Percentiles rank a stretch among this genome's conserved stretches.
phyloP scores from a whole-genome alignment of 1,140 invertebrate genomes.

The Camponotus vicinus region DNA sequence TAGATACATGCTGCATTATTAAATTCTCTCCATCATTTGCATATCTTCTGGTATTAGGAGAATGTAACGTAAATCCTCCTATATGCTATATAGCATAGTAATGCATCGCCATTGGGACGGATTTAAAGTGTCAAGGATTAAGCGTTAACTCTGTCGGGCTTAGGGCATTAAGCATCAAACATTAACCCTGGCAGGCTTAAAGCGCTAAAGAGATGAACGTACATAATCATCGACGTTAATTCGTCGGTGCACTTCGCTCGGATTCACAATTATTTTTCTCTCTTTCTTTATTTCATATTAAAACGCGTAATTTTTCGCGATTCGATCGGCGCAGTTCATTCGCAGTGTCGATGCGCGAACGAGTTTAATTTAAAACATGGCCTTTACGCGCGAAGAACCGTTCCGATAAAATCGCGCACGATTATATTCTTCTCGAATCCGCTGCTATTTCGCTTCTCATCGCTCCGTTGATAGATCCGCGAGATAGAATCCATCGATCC shows the following conservation, averaged over 20 bases:
- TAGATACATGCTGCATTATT: conserved; percentile 15
- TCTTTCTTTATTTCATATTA: conserved; percentile 8
- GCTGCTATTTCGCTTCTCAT: conserved; percentile 21
- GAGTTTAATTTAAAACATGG: conserved; percentile 67
- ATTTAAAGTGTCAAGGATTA: conserved; percentile 6
- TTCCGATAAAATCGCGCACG: conserved; percentile 47
- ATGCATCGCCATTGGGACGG: neutral
- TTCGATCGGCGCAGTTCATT: conserved; percentile 53
- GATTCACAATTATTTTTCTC: conserved; percentile 45
- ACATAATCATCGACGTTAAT: neutral
- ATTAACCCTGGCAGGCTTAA: neutral
- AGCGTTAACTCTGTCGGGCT: neutral
- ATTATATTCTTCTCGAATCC: conserved; percentile 33
- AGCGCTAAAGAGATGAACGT: neutral
- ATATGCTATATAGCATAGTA: neutral
- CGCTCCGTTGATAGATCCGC: conserved; percentile 50
- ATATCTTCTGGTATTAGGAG: neutral
- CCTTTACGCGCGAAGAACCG: neutral
- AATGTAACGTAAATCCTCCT: neutral
- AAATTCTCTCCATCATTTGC: neutral
- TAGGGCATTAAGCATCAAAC: neutral
- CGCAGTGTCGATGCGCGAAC: conserved; percentile 41
- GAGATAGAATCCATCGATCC: conserved; percentile 53
- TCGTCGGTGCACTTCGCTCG: neutral
- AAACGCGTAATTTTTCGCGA: conserved; percentile 49